Evolutionary conservation across 2,797 vertebrate species (phyloP).

Genomic region (Micropoecilia bifurca): DNA sequence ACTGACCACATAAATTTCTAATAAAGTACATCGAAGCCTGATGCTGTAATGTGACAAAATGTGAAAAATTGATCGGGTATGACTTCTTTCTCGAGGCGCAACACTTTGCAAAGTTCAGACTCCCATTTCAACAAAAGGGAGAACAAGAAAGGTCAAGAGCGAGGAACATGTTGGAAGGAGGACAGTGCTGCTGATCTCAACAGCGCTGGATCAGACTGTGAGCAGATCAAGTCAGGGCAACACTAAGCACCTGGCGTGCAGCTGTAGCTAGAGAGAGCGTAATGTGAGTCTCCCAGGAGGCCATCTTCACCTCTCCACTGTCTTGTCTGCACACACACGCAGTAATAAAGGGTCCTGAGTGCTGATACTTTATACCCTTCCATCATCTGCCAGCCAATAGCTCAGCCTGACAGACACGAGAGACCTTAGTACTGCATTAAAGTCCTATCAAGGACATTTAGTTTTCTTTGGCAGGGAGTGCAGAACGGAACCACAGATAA

Average conservation of each 20-base stretch:
- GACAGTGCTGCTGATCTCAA: constrained; percentile 30
- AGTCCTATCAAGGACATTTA: constrained; percentile 30
- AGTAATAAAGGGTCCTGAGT: constrained; percentile 16
- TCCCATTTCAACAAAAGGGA: constrained; percentile 13
- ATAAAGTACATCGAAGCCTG: not conserved
- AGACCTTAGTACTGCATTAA: constrained; percentile 30
- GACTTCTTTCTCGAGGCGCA: not conserved
- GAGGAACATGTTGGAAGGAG: constrained; percentile 7
- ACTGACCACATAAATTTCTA: not conserved
- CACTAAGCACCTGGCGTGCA: constrained; percentile 28
- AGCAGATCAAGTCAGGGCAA: constrained; percentile 33
- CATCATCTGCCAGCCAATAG: constrained; percentile 42
- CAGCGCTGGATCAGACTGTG: constrained; percentile 26
- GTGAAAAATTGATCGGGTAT: not conserved
- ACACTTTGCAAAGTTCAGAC: not conserved
- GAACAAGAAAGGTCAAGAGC: constrained; percentile 28
- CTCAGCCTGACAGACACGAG: constrained; percentile 29
- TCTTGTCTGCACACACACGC: constrained; percentile 19
- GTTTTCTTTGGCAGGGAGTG: constrained; percentile 6
- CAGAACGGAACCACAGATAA: not conserved
- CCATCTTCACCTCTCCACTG: constrained; percentile 46
- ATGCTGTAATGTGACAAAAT: not conserved
- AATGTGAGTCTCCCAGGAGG: constrained; percentile 62
- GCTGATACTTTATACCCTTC: constrained; percentile 48
- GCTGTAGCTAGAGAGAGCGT: constrained; percentile 32